Percentiles rank a stretch among this genome's conserved stretches.
Conservation (phyloP, 2,113 vertebrate genomes). For the Hystrix cristata region DNA sequence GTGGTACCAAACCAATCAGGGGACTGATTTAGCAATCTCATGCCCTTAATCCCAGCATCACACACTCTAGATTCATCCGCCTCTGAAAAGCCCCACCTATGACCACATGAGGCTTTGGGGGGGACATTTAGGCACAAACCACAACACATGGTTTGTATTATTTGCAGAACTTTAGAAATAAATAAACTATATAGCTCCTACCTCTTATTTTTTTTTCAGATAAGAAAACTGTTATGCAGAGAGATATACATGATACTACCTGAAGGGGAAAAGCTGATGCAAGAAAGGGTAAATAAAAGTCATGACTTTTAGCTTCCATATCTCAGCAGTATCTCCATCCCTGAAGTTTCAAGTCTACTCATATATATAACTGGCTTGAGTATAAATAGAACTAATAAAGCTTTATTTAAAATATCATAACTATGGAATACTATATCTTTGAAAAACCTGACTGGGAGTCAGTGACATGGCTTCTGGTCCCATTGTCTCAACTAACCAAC, state of each 20-base stretch:
- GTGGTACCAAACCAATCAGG: no score
- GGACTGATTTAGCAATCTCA: no score
- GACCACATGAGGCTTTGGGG: no score
- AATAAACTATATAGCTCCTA: neutral
- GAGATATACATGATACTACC: neutral
- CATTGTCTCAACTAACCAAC: neutral
- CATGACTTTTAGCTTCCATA: neutral
- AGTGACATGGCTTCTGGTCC: neutral
- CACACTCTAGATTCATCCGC: no score
- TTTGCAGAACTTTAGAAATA: neutral
- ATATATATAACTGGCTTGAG: neutral
- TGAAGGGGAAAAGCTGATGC: neutral
- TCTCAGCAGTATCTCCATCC: no score
- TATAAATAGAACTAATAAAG: neutral
- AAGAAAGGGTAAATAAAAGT: neutral
- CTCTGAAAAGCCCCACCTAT: no score
- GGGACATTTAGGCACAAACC: no score
- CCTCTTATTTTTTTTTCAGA: neutral
- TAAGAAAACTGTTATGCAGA: neutral
- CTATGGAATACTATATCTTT: neutral
- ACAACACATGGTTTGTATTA: neutral
- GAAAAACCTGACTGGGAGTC: neutral
- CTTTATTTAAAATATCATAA: neutral
- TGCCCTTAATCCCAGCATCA: no score
- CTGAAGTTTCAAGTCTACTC: neutral